These are phyloP conservation scores for Drosophila meridionalis DNA, from an alignment of 2,888 invertebrate genomes.

Conservation along the genomic window DNA sequence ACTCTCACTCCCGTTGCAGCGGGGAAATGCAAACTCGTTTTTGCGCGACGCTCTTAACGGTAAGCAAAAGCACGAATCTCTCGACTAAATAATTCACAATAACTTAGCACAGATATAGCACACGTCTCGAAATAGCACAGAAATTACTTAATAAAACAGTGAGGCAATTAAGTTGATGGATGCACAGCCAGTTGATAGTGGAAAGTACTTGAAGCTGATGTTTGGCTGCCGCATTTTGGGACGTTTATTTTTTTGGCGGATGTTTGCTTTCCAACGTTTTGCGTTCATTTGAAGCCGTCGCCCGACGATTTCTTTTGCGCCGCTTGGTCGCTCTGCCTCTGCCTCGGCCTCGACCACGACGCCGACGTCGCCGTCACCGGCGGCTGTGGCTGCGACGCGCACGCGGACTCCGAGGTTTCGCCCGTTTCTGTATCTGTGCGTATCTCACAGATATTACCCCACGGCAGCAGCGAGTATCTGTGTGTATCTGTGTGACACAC, in stretches of 20 bases:
- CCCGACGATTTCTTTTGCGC: constrained; percentile 80
- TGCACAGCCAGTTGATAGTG: background rate
- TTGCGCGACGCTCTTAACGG: constrained; percentile 39
- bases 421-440: constrained; percentile 69
- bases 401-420: constrained; percentile 38
- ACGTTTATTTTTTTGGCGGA: constrained; percentile 82
- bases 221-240: constrained; percentile 64
- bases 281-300: constrained; percentile 85
- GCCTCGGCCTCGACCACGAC: constrained; percentile 28
- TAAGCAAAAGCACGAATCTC: constrained; percentile 30
- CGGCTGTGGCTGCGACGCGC: constrained; percentile 57
- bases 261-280: constrained; percentile 86
- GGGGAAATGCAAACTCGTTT: constrained; percentile 64
- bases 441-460: constrained; percentile 78
- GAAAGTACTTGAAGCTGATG: constrained; percentile 56
- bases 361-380: constrained; percentile 34
- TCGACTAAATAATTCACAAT: constrained; percentile 26
- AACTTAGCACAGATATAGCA: constrained; percentile 30
- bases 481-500: constrained; percentile 70
- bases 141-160: constrained; percentile 5
- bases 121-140: constrained; percentile 17
- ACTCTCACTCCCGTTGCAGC: constrained; percentile 16
- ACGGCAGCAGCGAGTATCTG: constrained; percentile 62
- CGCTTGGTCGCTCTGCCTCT: constrained; percentile 52
- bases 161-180: constrained; percentile 9